Evolutionary conservation across 2,113 vertebrate species (phyloP), one percentile per base, ranked within the genome.

Genomic region (Chrysochloris asiatica): DNA sequence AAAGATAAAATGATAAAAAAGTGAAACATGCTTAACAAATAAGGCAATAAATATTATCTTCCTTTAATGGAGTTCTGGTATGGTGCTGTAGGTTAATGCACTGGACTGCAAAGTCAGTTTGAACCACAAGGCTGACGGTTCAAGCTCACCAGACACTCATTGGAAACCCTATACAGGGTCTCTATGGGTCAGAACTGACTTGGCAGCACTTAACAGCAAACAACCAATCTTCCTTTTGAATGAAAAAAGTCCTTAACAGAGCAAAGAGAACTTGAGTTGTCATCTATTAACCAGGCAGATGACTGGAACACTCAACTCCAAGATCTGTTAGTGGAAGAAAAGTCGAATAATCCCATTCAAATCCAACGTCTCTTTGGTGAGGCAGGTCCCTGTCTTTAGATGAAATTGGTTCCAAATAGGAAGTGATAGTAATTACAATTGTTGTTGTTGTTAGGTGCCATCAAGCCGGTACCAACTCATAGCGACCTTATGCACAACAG

Each of bases 211-310:
- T n/a, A n/a, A n/a, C n/a, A n/a, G n/a, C n/a, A n/a, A n/a, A n/a
- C n/a, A n/a, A n/a, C n/a, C n/a, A n/a, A 73, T 26, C 71, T 86
- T 87, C 7, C 69, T 93, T 83, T 91, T 67, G 56, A 92, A n/a
- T n/a, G n/a, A n/a, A n/a, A 93, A 77, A 83, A 75, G 38, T 43
- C 47, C 30, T 52, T 69, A 82, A 93, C 8, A 85, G 24, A 48
- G n/a, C 50, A 88, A 86, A 86, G 69, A 76, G 72, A 89, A 87
- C 48, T 76, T 54, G 41, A 71, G 3, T 81, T 86, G n/a, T n/a
- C n/a, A 63, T n/a, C 36, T 92, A 33, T 30, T 75, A 63, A 61
- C 67, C 41, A 67, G n/a, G n/a, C n/a, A n/a, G n/a, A n/a, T n/a
- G n/a, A 19, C 26, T 73, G 33, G 71, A 96, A 92, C 54, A 61